These are phyloP conservation scores for fruit fly (Drosophila melanogaster) DNA, from an alignment of 1,140 invertebrate genomes.

Conservation along the genomic window DNA sequence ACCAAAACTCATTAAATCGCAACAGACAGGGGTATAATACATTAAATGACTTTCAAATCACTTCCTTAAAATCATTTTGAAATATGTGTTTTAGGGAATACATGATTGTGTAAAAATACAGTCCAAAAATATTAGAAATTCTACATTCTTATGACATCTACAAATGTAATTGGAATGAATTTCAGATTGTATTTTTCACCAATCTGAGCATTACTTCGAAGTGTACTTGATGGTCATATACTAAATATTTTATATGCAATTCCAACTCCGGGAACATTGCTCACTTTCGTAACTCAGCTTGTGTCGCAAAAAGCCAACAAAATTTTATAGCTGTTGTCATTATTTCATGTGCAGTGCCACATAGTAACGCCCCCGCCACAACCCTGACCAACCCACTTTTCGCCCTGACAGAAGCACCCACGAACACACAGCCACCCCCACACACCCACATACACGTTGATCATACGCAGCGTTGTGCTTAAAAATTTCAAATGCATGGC, in stretches of 20 bases:
- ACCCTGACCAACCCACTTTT: not conserved
- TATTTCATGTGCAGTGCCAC: constrained; percentile 59
- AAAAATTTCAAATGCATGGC: constrained; percentile 66
- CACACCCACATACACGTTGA: constrained; percentile 42
- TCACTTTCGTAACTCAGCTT: constrained; percentile 21
- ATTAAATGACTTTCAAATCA: too few species aligned
- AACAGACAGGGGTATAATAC: too few species aligned
- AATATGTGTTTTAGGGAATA: too few species aligned
- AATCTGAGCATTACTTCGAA: not conserved
- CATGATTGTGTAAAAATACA: too few species aligned
- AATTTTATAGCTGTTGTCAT: constrained; percentile 67
- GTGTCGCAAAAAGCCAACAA: constrained; percentile 64
- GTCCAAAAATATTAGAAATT: too few species aligned
- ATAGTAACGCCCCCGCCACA: constrained; percentile 30
- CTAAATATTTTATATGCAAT: not conserved
- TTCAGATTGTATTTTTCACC: not conserved
- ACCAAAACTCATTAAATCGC: not conserved
- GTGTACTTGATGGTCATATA: not conserved
- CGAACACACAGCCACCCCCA: not conserved
- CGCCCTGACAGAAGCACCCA: not conserved
- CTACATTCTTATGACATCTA: too few species aligned
- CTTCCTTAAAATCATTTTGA: too few species aligned
- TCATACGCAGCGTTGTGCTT: constrained; percentile 66
- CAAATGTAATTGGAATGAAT: not conserved
- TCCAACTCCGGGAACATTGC: constrained; percentile 20